Conservation (phyloP, 2,888 invertebrate species). For the Mythimna impura region DNA sequence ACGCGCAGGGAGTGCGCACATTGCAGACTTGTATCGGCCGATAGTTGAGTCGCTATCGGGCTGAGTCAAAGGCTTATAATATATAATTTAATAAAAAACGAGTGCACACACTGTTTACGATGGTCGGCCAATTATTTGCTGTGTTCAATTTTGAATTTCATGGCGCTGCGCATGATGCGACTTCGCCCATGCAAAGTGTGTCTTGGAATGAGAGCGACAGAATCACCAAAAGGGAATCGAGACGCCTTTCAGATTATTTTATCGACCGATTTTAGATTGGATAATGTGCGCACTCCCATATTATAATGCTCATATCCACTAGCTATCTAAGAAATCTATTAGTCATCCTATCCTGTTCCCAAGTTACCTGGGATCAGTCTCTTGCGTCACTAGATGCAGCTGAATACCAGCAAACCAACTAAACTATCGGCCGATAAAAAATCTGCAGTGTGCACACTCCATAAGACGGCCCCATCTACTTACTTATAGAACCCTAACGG, state of each 20-base stretch:
- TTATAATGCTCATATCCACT: slow-evolving; percentile 43
- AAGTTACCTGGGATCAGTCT: slow-evolving; percentile 17
- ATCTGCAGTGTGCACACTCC: slow-evolving; percentile 61
- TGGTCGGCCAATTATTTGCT: slow-evolving; percentile 54
- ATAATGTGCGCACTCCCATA: slow-evolving; percentile 61
- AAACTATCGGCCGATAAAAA: slow-evolving; percentile 60
- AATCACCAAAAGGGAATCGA: slow-evolving; percentile 54
- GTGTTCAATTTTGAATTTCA: slow-evolving; percentile 48
- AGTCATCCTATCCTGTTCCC: slow-evolving; percentile 21
- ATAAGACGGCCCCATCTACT: slow-evolving; percentile 59
- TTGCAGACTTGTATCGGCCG: slow-evolving; percentile 51
- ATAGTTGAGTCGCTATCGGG: slow-evolving; percentile 45
- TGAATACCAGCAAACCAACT: slow-evolving; percentile 40
- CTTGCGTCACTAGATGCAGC: slow-evolving; percentile 20
- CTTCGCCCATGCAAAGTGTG: slow-evolving; percentile 39
- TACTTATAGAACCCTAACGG: slow-evolving; percentile 61
- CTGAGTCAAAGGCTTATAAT: slow-evolving; percentile 45
- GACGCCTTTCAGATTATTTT: slow-evolving; percentile 56
- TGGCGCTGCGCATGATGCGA: slow-evolving; percentile 25
- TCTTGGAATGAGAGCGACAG: slow-evolving; percentile 32
- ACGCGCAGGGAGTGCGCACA: slow-evolving; percentile 59
- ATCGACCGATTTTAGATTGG: slow-evolving; percentile 60
- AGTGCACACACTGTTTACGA: slow-evolving; percentile 58
- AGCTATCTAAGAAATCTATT: slow-evolving; percentile 22
- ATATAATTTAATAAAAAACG: slow-evolving; percentile 55